Evolutionary conservation across 2,113 vertebrate genomes (phyloP).

Genomic region (Cephalopterus ornatus): DNA sequence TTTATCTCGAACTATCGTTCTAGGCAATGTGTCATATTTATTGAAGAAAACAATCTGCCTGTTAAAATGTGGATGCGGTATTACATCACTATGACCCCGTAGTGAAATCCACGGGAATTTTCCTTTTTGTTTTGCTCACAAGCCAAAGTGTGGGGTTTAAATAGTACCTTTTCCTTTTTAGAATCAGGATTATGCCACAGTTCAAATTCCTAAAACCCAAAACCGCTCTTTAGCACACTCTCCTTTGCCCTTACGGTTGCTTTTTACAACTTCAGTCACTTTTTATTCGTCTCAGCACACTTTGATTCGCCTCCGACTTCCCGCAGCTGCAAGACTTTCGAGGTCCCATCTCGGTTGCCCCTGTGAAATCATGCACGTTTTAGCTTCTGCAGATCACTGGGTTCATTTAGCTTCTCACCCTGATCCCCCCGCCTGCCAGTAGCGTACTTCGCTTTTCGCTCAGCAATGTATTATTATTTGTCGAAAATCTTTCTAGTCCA

Average conservation of each 20-base stretch:
- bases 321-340: background rate
- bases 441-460: background rate
- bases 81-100: background rate
- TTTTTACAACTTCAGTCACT: constrained; percentile 9
- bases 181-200: background rate
- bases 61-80: background rate
- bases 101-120: background rate
- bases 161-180: background rate
- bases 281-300: background rate
- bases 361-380: background rate
- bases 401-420: background rate
- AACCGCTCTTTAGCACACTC: background rate
- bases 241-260: background rate
- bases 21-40: background rate
- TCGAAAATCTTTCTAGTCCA: constrained; percentile 32
- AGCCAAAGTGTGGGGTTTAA: background rate
- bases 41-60: background rate
- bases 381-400: background rate
- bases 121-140: background rate
- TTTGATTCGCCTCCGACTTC: background rate
- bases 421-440: background rate
- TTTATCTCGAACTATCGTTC: background rate
- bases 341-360: background rate
- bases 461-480: constrained; percentile 32
- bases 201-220: background rate